Evolutionary conservation across 2,797 vertebrate genomes (phyloP).

Genomic region (Meda fulgida): DNA sequence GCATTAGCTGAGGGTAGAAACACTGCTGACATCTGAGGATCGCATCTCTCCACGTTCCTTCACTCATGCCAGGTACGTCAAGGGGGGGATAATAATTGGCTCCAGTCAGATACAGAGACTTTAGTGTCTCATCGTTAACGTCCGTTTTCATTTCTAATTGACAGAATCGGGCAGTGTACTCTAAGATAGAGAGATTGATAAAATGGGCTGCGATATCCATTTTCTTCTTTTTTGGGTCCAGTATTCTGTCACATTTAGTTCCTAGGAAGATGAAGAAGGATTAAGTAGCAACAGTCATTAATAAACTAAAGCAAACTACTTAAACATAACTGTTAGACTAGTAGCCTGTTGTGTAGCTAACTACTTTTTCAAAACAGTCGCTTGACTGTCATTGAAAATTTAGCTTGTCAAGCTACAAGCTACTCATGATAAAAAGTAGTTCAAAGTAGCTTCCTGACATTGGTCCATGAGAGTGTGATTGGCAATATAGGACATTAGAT

Average conservation of each 20-base stretch:
- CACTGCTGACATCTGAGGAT: no score
- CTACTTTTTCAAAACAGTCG: background rate
- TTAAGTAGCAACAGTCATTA: no score
- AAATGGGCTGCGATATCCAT: background rate
- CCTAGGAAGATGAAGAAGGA: no score
- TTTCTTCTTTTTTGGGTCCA: background rate
- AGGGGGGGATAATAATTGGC: no score
- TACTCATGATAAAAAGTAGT: no score
- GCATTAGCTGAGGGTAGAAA: no score
- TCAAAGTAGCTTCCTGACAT: background rate
- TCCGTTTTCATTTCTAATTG: background rate
- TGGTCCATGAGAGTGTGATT: slow-evolving; percentile 63
- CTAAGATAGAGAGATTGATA: background rate
- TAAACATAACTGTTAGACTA: no score
- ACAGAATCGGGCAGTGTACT: background rate
- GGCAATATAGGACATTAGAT: slow-evolving; percentile 68
- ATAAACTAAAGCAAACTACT: no score
- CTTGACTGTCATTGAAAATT: background rate
- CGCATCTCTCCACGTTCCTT: no score
- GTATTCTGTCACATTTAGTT: background rate
- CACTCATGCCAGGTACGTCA: no score
- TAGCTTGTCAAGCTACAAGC: background rate
- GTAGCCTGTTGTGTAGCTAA: background rate
- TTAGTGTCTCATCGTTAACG: background rate
- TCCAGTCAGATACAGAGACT: no score